Evolutionary conservation across 2,888 invertebrate species (phyloP).

Genomic region (Tiphia femorata): DNA sequence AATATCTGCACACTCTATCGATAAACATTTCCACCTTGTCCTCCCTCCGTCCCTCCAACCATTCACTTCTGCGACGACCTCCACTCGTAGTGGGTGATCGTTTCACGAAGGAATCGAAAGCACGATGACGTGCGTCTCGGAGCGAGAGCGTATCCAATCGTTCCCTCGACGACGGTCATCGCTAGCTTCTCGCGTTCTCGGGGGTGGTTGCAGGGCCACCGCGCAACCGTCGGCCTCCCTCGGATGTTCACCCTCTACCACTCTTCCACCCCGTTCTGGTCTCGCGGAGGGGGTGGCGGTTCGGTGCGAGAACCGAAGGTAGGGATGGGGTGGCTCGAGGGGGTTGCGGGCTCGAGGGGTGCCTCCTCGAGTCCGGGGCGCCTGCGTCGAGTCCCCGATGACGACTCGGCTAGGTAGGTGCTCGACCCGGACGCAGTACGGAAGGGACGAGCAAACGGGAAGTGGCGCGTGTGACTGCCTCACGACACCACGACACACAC

Average conservation of each 20-base stretch:
- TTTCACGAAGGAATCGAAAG: background rate
- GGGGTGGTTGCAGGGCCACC: slow-evolving; percentile 11
- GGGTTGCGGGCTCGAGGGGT: slow-evolving; percentile 38
- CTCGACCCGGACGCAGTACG: slow-evolving; percentile 65
- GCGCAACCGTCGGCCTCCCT: slow-evolving; percentile 25
- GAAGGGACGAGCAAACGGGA: slow-evolving; percentile 36
- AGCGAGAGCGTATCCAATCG: slow-evolving; percentile 6
- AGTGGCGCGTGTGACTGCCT: slow-evolving; percentile 24
- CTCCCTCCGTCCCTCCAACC: too few relatives aligned
- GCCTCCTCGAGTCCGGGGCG: slow-evolving; percentile 45
- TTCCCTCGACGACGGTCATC: slow-evolving; percentile 29
- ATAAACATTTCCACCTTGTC: too few relatives aligned
- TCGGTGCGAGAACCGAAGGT: background rate
- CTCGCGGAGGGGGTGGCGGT: background rate
- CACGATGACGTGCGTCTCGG: background rate
- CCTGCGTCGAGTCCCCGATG: slow-evolving; percentile 66
- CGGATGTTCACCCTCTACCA: slow-evolving; percentile 39
- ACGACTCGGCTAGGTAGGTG: slow-evolving; percentile 60
- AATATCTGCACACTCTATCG: too few relatives aligned
- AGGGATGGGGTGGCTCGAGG: slow-evolving; percentile 26
- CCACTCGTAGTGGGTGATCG: too few relatives aligned
- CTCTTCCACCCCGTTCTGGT: slow-evolving; percentile 4
- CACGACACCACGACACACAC: too few relatives aligned
- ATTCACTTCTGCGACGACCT: too few relatives aligned
- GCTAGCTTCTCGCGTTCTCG: slow-evolving; percentile 21